Conservation (phyloP, 1,140 invertebrate species). For the Anastrepha ludens region DNA sequence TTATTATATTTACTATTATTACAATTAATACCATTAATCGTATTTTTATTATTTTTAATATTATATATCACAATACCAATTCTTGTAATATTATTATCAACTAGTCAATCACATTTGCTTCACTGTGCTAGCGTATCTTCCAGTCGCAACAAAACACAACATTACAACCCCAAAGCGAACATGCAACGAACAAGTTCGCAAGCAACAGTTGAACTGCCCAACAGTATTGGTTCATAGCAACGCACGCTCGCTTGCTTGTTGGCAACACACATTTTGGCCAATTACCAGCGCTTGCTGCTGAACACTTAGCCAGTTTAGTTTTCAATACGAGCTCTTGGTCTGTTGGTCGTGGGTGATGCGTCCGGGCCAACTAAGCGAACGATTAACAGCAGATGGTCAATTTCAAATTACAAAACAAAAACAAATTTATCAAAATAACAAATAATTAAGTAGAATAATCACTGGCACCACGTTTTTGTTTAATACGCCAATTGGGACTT, state of each 20-base stretch:
- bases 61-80: no score
- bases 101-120: background rate
- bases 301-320: conserved; percentile 14
- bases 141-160: conserved; percentile 38
- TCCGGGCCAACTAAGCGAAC: background rate
- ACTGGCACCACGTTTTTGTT: background rate
- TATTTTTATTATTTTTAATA: no score
- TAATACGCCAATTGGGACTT: background rate
- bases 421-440: background rate
- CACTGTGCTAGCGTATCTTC: background rate
- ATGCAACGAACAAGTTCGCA: background rate
- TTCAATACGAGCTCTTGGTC: conserved; percentile 31
- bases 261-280: conserved; percentile 26
- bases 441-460: background rate
- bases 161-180: conserved; percentile 24
- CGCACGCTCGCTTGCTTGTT: background rate
- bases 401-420: background rate
- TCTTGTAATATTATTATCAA: background rate
- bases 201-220: conserved; percentile 10
- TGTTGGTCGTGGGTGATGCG: background rate
- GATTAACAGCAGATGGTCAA: background rate
- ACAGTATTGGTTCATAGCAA: background rate
- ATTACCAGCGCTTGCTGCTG: conserved; percentile 31
- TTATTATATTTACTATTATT: no score
- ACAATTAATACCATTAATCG: no score